Evolutionary conservation across 2,797 vertebrate species (phyloP).

Genomic region (Phataginus tetradactyla): DNA sequence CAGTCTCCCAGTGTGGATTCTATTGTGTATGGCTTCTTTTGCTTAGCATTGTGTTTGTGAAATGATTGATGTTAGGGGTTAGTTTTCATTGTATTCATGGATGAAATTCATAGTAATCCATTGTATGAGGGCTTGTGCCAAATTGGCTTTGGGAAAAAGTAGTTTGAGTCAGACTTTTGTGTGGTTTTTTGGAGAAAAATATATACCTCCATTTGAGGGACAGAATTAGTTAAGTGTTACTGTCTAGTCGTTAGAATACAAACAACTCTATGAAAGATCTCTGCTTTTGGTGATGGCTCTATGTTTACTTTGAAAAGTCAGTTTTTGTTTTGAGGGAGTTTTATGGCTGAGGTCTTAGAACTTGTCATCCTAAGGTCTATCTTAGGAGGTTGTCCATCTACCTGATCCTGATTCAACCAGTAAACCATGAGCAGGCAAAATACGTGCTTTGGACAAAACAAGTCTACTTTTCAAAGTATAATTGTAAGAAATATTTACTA

Average conservation of each 20-base stretch:
- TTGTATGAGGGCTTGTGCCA: background rate
- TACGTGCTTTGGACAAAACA: background rate
- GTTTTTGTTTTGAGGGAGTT: slow-evolving; percentile 10
- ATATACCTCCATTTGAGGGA: background rate
- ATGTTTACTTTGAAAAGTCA: background rate
- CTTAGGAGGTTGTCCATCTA: background rate
- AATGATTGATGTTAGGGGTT: background rate
- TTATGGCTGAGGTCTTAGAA: slow-evolving; percentile 9
- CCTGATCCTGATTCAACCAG: background rate
- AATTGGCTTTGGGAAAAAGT: background rate
- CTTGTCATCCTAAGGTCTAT: background rate
- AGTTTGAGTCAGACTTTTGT: background rate
- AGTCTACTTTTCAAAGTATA: background rate
- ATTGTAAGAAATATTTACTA: background rate
- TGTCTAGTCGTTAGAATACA: background rate
- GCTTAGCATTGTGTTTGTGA: background rate
- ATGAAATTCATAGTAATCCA: background rate
- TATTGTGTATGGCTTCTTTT: background rate
- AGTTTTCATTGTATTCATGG: background rate
- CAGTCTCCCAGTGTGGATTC: background rate
- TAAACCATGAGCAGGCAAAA: background rate
- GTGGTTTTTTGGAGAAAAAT: background rate
- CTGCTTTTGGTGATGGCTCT: background rate
- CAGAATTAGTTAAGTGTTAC: background rate
- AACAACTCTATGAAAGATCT: background rate